Base-by-base conservation (phyloP, 2,888 invertebrate genomes). In the Caenorhabditis plicata region DNA sequence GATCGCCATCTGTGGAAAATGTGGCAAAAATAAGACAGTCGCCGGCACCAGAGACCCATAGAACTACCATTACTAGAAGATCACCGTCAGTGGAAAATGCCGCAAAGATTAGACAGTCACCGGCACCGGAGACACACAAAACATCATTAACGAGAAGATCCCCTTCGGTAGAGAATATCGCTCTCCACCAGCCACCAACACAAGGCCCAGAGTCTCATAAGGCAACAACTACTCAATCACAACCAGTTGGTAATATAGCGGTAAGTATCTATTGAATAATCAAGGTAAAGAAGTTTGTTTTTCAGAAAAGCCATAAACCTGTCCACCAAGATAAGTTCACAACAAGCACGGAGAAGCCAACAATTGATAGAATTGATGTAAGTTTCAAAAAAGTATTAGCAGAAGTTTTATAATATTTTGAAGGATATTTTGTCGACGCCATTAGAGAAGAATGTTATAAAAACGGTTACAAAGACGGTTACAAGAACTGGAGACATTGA, bases 1-100 rank as follows among this genome's bases (percentile, higher is more conserved):
- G 57, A 53, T 50, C 61, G 35, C 57, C 64, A 4, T 64, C 68
- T 9, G 62, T 68, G 17, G 68, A 68, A 31, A 68, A 68, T 32
- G 41, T 61, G 36, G 61, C 61, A 3, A 54, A 45, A 19, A 38
- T 51, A 19, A 27, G 51, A 13, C 51, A 44, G 25, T 41, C 43
- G 4, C 49, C 49, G 2, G 23, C 35, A 4, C 54, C 54, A 5
- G 54, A 54, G 27, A 13, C 29, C 3, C 20, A 42, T 20, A 36
- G 31, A 4, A 36, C 54, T 9, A 54, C 54, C 1, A 48, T 48
- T 15, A 54, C 41, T 19, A 31, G 44, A 3, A 43, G 20, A 11
- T 17, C 49, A 13, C 38, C 50, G 8, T 49, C 56, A 26, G 50
- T 56, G 17, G 56, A 56, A 27, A 56, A 39, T 17, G 42, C 46